Evolutionary conservation across 2,113 vertebrate species (phyloP).

Genomic region (Meles meles): DNA sequence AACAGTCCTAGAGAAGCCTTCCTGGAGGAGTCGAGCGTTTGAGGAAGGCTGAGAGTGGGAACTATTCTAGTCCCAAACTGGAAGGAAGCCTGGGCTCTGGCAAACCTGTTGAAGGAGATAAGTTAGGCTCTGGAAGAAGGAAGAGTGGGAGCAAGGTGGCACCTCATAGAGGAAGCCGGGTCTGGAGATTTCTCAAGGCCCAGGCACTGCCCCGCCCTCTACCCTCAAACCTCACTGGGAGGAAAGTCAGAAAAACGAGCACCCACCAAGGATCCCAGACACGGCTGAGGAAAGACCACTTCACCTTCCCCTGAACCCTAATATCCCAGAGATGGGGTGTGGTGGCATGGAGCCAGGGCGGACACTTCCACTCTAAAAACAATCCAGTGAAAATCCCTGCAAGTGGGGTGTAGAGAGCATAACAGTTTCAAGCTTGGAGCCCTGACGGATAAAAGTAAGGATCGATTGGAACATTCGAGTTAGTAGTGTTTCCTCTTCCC

Average conservation of each 20-base stretch:
- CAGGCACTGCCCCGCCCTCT: background rate
- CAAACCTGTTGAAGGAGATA: background rate
- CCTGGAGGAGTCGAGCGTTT: background rate
- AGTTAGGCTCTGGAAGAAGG: background rate
- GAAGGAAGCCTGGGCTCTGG: background rate
- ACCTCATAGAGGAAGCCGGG: background rate
- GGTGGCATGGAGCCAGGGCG: background rate
- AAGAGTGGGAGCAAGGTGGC: background rate
- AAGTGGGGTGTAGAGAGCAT: background rate
- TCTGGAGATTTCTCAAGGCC: background rate
- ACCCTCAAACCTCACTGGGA: background rate
- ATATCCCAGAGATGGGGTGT: background rate
- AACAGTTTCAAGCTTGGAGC: no score
- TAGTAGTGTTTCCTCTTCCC: background rate
- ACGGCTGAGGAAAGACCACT: background rate
- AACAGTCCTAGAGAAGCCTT: background rate
- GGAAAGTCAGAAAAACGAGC: background rate
- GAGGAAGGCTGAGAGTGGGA: background rate
- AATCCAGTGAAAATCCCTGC: background rate
- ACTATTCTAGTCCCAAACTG: background rate
- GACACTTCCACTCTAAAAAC: background rate
- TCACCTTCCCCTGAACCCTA: background rate
- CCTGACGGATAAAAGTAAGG: background rate
- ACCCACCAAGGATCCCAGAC: background rate
- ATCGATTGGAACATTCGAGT: background rate